Base-by-base conservation (phyloP, 2,888 invertebrate species). In the Eilema caniola region DNA sequence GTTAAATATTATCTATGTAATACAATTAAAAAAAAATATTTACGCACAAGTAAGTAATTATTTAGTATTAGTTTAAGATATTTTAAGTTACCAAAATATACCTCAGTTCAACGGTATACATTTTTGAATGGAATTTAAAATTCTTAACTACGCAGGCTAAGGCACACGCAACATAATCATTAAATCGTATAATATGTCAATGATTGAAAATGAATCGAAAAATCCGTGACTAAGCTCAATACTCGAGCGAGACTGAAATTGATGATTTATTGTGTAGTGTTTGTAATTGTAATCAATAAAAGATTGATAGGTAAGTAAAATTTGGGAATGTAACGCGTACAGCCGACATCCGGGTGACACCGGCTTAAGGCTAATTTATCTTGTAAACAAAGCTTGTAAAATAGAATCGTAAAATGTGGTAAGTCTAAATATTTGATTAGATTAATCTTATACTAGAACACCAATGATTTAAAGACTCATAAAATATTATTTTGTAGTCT, bases 51-150 rank as follows among this genome's bases (percentile, higher is more conserved):
- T 37, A 41, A 31, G 31, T 62, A 33, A 33, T 60, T 64, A 37
- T 24, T 41, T 66, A 37, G 24, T n/a, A 10, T 69, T 70, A 69
- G 67, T 67, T 33, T 61, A 62, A 71, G 67, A 67, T 79, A 78
- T 68, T 69, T 65, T 73, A 73, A 72, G 80, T 82, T 82, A 82
- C 79, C 79, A 79, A 69, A 68, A 76, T 69, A 66, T 79, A 82
- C 80, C 79, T 79, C 80, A 76, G 10, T 70, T 61, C 70, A 68
- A 67, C 69, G 67, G 66, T 60, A 41, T 69, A 47, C 12, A 67
- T 63, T 71, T 53, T 53, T 60, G 57, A 64, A 37, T 70, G 56
- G 66, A 65, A 71, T 71, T 23, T 14, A 37, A 16, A 24, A 33
- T 23, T 33, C 2, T 62, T 16, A n/a, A 37, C 16, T 24, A 16